phyloP scores from a whole-genome alignment of 2,888 invertebrate genomes.

The Galeopsomyia nigrocyanea region DNA sequence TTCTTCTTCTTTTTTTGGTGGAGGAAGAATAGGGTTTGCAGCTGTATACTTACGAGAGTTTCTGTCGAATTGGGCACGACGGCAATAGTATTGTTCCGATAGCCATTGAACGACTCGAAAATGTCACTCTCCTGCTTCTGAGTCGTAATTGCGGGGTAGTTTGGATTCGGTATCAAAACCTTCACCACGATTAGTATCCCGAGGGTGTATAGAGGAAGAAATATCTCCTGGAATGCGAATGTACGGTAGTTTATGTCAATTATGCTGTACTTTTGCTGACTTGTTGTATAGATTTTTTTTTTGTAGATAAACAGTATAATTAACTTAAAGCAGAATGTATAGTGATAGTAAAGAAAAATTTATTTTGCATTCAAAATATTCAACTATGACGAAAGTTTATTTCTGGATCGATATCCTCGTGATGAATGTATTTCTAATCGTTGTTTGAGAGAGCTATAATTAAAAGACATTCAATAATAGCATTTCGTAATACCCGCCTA shows the following conservation, averaged over 20 bases:
- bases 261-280: neutral
- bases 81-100: constrained; percentile 76
- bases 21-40: no score
- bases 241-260: neutral
- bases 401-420: no score
- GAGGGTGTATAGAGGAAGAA: constrained; percentile 83
- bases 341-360: no score
- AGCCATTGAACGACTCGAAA: constrained; percentile 72
- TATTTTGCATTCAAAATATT: no score
- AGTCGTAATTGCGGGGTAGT: constrained; percentile 79
- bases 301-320: no score
- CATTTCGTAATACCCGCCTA: no score
- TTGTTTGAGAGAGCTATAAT: no score
- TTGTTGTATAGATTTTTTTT: no score
- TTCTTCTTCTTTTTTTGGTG: neutral
- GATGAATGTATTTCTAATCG: no score
- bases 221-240: constrained; percentile 77
- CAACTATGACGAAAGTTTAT: no score
- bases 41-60: constrained; percentile 66
- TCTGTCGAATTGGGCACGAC: constrained; percentile 77
- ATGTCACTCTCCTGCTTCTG: constrained; percentile 73
- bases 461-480: no score
- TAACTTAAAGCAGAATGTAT: no score
- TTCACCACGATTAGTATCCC: constrained; percentile 82
- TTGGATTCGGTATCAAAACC: constrained; percentile 81